These are phyloP conservation scores for Pelobates cultripes DNA, from an alignment of 2,797 vertebrate genomes.

Conservation along the genomic window DNA sequence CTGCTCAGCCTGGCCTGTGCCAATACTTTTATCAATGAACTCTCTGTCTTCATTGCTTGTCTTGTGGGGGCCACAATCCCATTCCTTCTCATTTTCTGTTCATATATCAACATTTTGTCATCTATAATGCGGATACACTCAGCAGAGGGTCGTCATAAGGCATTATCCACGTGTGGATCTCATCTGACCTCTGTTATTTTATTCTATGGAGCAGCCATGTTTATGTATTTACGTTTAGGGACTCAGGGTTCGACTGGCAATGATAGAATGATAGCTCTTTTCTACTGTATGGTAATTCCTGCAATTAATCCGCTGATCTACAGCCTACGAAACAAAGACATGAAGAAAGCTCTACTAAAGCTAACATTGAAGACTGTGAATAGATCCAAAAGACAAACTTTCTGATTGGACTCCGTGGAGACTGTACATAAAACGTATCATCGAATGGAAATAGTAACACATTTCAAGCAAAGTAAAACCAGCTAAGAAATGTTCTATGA, in stretches of 20 bases:
- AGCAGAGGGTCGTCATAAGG: conserved; percentile 55
- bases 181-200: conserved; percentile 55
- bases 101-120: conserved; percentile 58
- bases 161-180: conserved; percentile 60
- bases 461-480: too few species aligned
- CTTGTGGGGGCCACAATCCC: conserved; percentile 54
- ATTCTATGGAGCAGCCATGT: conserved; percentile 58
- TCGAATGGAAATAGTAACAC: too few species aligned
- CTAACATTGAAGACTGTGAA: background rate
- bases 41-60: conserved; percentile 56
- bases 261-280: conserved; percentile 56
- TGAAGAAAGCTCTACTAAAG: conserved; percentile 40
- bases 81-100: conserved; percentile 56
- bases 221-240: conserved; percentile 47
- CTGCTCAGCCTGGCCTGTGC: conserved; percentile 62
- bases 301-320: conserved; percentile 61
- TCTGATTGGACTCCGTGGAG: too few species aligned
- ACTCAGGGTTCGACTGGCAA: conserved; percentile 23
- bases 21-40: conserved; percentile 55
- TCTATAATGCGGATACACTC: conserved; percentile 50
- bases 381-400: background rate
- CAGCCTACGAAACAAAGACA: conserved; percentile 58
- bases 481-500: too few species aligned
- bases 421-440: too few species aligned
- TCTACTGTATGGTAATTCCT: conserved; percentile 51